Evolutionary conservation across 2,113 vertebrate genomes (phyloP).

Genomic region (Phalacrocorax carbo): DNA sequence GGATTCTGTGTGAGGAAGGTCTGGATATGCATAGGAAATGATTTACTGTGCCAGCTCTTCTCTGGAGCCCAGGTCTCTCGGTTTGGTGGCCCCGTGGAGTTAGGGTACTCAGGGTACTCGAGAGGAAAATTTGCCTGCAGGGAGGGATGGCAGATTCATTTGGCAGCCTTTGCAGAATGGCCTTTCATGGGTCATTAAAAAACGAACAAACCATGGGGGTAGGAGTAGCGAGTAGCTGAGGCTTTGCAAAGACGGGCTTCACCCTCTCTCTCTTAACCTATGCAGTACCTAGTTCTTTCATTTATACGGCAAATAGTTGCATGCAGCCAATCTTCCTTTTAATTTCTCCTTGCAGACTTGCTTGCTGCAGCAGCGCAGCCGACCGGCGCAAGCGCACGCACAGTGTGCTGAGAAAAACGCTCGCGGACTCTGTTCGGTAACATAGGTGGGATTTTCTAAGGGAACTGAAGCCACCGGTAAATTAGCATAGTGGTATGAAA

Average conservation of each 20-base stretch:
- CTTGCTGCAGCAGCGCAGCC: not conserved
- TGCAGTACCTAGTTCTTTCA: not conserved
- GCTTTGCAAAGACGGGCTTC: not conserved
- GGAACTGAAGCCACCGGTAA: not conserved
- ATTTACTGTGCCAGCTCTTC: not conserved
- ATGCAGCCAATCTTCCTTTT: not conserved
- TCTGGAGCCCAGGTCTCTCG: not conserved
- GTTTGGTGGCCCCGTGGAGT: not conserved
- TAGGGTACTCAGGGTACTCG: not conserved
- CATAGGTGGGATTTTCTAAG: not conserved
- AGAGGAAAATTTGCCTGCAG: not conserved
- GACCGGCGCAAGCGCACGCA: rapidly evolving
- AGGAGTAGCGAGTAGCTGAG: not conserved
- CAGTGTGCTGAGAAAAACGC: rapidly evolving
- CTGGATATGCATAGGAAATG: not conserved
- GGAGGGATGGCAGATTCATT: not conserved
- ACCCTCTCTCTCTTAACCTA: not conserved
- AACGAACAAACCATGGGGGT: rapidly evolving
- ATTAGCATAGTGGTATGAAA: not conserved
- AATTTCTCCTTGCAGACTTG: not conserved
- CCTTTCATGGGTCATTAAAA: not conserved
- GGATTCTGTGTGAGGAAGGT: not conserved
- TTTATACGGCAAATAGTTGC: rapidly evolving
- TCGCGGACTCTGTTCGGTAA: not conserved
- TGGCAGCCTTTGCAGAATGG: not conserved